These are phyloP conservation scores for Opisthocomus hoazin DNA, from an alignment of 2,113 vertebrate genomes.

Conservation along the genomic window DNA sequence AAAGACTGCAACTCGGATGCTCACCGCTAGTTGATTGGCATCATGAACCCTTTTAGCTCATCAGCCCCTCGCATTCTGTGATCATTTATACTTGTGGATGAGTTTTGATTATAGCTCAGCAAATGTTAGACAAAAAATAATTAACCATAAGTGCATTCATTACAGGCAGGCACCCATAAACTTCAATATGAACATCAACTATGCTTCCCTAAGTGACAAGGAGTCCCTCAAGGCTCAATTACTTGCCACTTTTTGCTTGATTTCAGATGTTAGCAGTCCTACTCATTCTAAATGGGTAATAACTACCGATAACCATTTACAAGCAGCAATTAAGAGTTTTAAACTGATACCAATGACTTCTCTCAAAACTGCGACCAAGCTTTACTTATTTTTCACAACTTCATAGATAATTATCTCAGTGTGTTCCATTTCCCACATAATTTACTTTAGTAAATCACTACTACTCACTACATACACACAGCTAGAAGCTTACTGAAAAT, in stretches of 20 bases:
- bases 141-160: constrained; percentile 38
- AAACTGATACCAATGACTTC: not conserved
- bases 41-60: not conserved
- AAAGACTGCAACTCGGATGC: not conserved
- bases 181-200: constrained; percentile 38
- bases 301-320: constrained; percentile 51
- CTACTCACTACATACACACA: not conserved
- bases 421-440: constrained; percentile 17
- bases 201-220: constrained; percentile 36
- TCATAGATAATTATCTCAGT: constrained; percentile 47
- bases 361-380: constrained; percentile 12
- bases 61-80: not conserved
- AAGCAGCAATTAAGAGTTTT: constrained; percentile 46
- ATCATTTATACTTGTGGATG: constrained; percentile 3
- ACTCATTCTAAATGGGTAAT: constrained; percentile 28
- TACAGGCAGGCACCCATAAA: constrained; percentile 50
- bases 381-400: constrained; percentile 21
- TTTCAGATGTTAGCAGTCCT: constrained; percentile 57
- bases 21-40: not conserved
- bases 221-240: constrained; percentile 63
- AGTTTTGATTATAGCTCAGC: constrained; percentile 48
- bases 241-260: constrained; percentile 57
- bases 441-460: constrained; percentile 14
- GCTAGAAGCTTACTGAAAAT: constrained; percentile 1
- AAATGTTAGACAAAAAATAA: constrained; percentile 34